A percentile compares a stretch with the other conserved stretches of the same genome.
These are phyloP conservation scores for Podilymbus podiceps DNA, from an alignment of 2,113 vertebrate genomes.

Conservation along the genomic window DNA sequence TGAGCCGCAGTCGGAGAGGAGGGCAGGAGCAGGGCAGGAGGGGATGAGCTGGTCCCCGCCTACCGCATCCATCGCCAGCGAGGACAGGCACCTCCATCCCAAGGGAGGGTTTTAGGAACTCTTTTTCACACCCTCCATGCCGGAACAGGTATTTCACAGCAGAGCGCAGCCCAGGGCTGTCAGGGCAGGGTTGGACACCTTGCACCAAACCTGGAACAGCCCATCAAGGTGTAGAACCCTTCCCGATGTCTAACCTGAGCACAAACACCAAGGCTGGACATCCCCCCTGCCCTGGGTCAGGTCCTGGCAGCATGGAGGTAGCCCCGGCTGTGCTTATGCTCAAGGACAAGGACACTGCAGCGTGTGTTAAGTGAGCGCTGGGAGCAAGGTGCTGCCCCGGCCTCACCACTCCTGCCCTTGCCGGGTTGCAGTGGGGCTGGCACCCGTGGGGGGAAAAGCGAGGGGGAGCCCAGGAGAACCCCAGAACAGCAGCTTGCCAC, in stretches of 20 bases:
- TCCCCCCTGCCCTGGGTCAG: neutral
- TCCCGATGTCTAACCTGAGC: neutral
- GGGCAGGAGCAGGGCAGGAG: neutral
- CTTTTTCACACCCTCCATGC: neutral
- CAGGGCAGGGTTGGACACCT: neutral
- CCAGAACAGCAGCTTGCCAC: neutral
- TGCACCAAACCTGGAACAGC: neutral
- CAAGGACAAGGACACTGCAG: neutral
- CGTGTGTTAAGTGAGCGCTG: fast-evolving
- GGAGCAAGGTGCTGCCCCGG: neutral
- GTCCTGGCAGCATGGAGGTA: too few species aligned
- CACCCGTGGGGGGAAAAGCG: fast-evolving
- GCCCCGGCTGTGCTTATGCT: neutral
- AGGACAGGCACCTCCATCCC: fast-evolving
- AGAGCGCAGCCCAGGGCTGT: neutral
- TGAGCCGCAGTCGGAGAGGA: neutral
- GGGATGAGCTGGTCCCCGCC: neutral
- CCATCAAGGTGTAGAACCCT: neutral
- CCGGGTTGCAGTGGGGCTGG: neutral
- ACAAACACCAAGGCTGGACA: fast-evolving
- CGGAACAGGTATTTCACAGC: neutral
- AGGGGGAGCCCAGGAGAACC: neutral
- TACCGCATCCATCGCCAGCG: neutral
- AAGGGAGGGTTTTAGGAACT: neutral
- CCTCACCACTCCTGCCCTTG: neutral